Evolutionary conservation across 2,888 invertebrate species (phyloP), one percentile per base, ranked within the genome.

Genomic region (Dichetophora obliterata): DNA sequence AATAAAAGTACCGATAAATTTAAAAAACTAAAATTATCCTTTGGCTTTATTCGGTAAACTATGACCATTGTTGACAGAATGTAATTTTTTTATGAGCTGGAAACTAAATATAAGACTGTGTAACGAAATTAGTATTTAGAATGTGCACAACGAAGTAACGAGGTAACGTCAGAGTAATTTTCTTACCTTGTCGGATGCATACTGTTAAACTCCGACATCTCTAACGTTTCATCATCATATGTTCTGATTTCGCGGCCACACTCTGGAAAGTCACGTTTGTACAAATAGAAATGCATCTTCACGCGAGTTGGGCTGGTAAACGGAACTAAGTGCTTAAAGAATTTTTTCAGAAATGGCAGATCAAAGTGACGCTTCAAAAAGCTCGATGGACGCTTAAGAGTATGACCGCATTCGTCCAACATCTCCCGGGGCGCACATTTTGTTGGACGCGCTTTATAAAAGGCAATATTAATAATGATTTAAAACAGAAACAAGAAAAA

Each of bases 171-270:
- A 3, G 31, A 1, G 14, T 2, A 2, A 2, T 11, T 14, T 43
- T 43, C 83, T 80, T 78, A 88, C 88, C 88, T 84, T 0, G 89
- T 89, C 59, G 85, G 88, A 82, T 88, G 87, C 50, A 83, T 82
- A 24, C 82, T 81, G 82, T 89, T 82, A 74, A 88, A 88, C 2
- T 83, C 85, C 14, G 88, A 88, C 37, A 80, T 76, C 11, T 79
- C 79, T 31, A 89, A 75, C 8, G 83, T 82, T 50, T 84, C 84
- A 75, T 83, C 83, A 76, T 86, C 85, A 37, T 83, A 85, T 8
- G 83, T 71, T 5, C 83, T 80, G 5, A 88, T 76, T 78, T 88
- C 87, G 19, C 85, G 84, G 24, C 88, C 88, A 74, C 88, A 88
- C 27, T 85, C 85, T 0, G 87, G 84, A 66, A 88, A 88, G 16